Conservation (phyloP, 1,140 invertebrate species). For the Hesperophylax magnus region DNA sequence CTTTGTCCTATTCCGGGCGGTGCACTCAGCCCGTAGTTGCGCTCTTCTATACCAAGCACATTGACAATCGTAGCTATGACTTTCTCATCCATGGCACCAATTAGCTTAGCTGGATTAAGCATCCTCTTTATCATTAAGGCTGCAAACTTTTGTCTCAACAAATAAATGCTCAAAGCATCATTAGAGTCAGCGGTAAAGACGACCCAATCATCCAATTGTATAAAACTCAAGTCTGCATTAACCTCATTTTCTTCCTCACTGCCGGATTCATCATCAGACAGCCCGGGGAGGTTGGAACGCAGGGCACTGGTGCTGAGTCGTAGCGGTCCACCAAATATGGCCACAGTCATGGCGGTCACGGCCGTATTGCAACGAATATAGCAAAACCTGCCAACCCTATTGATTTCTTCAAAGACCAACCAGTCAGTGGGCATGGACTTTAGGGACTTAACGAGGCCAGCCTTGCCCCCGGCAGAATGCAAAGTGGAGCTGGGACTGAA, state of each 20-base stretch:
- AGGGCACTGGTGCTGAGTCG: conserved; percentile 71
- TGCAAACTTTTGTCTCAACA: conserved; percentile 85
- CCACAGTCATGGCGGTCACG: conserved; percentile 85
- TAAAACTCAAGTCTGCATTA: conserved; percentile 62
- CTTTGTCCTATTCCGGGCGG: conserved; percentile 84
- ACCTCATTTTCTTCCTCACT: conserved; percentile 71
- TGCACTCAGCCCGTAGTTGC: conserved; percentile 78
- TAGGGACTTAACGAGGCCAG: conserved; percentile 61
- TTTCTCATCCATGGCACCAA: conserved; percentile 78
- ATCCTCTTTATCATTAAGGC: conserved; percentile 82
- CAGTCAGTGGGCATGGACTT: conserved; percentile 82
- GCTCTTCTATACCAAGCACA: conserved; percentile 82
- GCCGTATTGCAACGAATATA: conserved; percentile 83
- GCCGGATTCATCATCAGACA: conserved; percentile 69
- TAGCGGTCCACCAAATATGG: conserved; percentile 81
- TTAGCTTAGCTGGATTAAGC: conserved; percentile 78
- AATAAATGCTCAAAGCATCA: conserved; percentile 77
- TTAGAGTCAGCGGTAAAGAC: conserved; percentile 81
- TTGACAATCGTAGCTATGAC: conserved; percentile 79
- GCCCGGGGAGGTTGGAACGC: conserved; percentile 65
- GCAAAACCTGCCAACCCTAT: conserved; percentile 74
- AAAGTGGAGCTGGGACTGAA: conserved; percentile 85
- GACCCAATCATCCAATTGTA: conserved; percentile 84
- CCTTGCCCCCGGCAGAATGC: conserved; percentile 63
- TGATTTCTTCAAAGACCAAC: conserved; percentile 89